phyloP scores from a whole-genome alignment of 2,113 vertebrate species.

The Gobiocypris rarus region DNA sequence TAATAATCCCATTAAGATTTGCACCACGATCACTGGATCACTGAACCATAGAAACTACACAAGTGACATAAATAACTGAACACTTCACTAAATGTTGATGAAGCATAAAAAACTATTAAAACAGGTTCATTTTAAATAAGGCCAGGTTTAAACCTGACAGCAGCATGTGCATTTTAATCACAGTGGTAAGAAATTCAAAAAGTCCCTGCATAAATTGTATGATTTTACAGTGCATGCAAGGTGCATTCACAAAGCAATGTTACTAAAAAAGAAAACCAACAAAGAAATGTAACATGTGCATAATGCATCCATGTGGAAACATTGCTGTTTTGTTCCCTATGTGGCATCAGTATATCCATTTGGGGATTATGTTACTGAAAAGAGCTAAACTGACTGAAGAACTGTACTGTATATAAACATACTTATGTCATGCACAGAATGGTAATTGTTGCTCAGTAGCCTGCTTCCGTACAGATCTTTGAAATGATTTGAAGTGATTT shows the following conservation, averaged over 20 bases:
- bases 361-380: conserved; percentile 19
- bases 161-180: neutral
- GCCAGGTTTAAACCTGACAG: neutral
- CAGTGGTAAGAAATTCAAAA: neutral
- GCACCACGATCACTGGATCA: conserved; percentile 50
- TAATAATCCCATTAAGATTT: conserved; percentile 61
- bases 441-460: neutral
- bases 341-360: neutral
- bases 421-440: neutral
- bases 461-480: neutral
- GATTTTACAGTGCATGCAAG: neutral
- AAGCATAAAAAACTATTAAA: conserved; percentile 54
- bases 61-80: conserved; percentile 65
- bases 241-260: neutral
- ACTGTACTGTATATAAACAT: neutral
- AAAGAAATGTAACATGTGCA: conserved; percentile 32
- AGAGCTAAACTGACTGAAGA: neutral
- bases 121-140: conserved; percentile 50
- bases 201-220: neutral
- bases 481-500: neutral
- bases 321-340: conserved; percentile 18
- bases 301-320: conserved; percentile 28
- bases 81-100: conserved; percentile 64
- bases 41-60: conserved; percentile 53
- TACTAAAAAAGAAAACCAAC: neutral